A percentile compares a stretch with the other conserved stretches of the same genome.
These are phyloP conservation scores for Dicyrtomina minuta DNA, from an alignment of 2,888 invertebrate species.

Conservation along the genomic window DNA sequence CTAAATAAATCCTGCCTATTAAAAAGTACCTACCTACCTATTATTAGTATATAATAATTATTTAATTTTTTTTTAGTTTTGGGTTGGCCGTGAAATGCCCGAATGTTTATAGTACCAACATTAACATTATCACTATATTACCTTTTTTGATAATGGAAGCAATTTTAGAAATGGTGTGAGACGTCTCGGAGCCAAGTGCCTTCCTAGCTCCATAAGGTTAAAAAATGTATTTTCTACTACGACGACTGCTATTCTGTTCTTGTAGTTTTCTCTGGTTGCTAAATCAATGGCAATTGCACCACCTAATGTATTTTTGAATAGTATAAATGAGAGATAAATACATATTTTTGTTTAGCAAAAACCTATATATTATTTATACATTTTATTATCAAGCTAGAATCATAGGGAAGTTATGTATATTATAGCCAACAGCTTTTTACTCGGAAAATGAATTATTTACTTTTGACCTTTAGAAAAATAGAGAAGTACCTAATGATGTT, in stretches of 20 bases:
- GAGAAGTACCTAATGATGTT: conserved; percentile 6
- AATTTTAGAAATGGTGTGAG: conserved; percentile 1
- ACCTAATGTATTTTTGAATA: too few species aligned
- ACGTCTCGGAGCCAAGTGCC: background rate
- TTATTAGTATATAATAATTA: background rate
- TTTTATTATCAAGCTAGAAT: too few species aligned
- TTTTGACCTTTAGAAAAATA: too few species aligned
- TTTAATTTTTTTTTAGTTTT: background rate
- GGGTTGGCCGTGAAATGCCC: too few species aligned
- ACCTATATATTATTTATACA: too few species aligned
- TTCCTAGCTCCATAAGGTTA: conserved; percentile 1
- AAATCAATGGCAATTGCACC: conserved; percentile 23
- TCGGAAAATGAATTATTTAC: too few species aligned
- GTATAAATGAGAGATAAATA: too few species aligned
- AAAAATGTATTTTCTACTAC: conserved; percentile 25
- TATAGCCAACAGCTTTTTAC: too few species aligned
- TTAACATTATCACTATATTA: too few species aligned
- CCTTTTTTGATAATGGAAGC: background rate
- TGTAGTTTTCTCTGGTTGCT: background rate
- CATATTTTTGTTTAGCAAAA: too few species aligned
- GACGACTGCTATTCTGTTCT: background rate
- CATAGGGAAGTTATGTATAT: too few species aligned
- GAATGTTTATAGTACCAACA: background rate
- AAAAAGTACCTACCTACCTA: background rate
- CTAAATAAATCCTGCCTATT: too few species aligned